Base-by-base conservation (phyloP, 2,888 invertebrate species). In the Epinotia nisella region DNA sequence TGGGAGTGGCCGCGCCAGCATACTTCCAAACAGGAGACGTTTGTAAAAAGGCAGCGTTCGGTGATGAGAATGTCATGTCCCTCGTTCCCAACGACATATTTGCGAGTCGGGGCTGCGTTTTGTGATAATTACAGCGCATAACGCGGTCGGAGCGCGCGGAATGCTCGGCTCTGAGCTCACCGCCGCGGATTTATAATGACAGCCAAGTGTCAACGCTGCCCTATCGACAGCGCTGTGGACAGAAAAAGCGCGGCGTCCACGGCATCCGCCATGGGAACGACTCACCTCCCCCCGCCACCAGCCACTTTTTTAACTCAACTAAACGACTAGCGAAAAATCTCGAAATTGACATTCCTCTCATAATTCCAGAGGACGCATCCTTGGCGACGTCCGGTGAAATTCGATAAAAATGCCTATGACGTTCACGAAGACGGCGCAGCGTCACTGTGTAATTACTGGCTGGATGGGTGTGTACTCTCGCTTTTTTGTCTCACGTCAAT, bases 1-100 rank as follows among this genome's bases (percentile, higher is more conserved):
- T 91, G 91, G 89, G 91, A 92, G 90, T 88, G 87, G 84, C 81
- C 83, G 85, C 79, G 78, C 77, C 81, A 80, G 84, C 87, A 84
- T 86, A 87, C 87, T 86, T 89, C 79, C 86, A 79, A 81, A 81
- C 81, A 79, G 81, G 83, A 84, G 85, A 84, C 82, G 80, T 75
- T 84, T 81, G 84, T 88, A 92, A 93, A 92, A 92, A 87, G 81
- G 75, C 78, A 87, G 81, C 89, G 86, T 89, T 92, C 85, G 91
- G 93, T 93, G 93, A 93, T 93, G 93, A 93, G 93, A 93, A 93
- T 92, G 93, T 93, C 93, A 93, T 93, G 93, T 93, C 91, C 86
- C 81, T 87, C 89, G 92, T 90, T 91, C 88, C 87, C 92, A 85
- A 92, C 92, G 93, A 92, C 92, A 93, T 93, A 93, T 92, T 90